These are phyloP conservation scores for Poeciliopsis retropinna DNA, from an alignment of 2,113 vertebrate species.

Conservation along the genomic window DNA sequence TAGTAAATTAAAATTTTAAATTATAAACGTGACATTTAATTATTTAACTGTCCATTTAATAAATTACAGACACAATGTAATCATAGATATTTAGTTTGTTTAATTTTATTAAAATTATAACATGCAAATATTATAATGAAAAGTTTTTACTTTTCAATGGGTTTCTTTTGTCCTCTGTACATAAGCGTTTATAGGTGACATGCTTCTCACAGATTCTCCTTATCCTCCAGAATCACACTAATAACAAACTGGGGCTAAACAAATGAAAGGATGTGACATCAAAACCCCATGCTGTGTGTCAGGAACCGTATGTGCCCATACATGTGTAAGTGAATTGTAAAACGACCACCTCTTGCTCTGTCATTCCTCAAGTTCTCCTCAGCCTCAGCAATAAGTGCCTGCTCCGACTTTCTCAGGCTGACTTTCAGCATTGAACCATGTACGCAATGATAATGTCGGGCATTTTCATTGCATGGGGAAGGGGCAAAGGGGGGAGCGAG, in stretches of 20 bases:
- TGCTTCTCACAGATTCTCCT: not conserved
- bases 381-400: slow-evolving; percentile 58
- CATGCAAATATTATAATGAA: not conserved
- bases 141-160: not conserved
- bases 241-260: not conserved
- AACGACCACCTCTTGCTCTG: slow-evolving; percentile 44
- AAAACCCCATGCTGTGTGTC: slow-evolving; percentile 16
- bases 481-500: slow-evolving; percentile 33
- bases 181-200: not conserved
- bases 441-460: slow-evolving; percentile 76
- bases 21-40: not conserved
- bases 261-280: not conserved
- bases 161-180: not conserved
- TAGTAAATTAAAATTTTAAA: not conserved
- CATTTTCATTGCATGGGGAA: slow-evolving; percentile 62
- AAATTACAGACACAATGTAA: not conserved
- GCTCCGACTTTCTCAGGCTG: slow-evolving; percentile 73
- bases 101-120: not conserved
- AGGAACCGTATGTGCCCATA: slow-evolving; percentile 37
- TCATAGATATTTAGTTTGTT: not conserved
- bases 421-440: slow-evolving; percentile 76
- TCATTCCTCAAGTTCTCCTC: slow-evolving; percentile 49
- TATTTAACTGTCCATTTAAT: not conserved
- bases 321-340: slow-evolving; percentile 41
- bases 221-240: not conserved